Base-by-base conservation (phyloP, 1,140 invertebrate species). In the Saxidomus purpurata region DNA sequence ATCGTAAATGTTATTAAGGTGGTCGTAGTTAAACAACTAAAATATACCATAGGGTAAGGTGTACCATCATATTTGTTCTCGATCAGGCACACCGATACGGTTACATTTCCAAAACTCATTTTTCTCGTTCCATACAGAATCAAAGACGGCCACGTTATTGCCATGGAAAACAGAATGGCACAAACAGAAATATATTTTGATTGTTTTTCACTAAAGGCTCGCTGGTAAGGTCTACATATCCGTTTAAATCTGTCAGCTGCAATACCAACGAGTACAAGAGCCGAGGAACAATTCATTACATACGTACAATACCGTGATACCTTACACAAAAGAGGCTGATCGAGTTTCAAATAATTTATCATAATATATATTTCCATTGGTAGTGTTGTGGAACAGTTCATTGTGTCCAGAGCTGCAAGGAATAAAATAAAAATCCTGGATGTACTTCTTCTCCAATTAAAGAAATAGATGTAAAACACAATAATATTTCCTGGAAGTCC, bases 401-500 rank as follows among this genome's bases (percentile, higher is more conserved):
- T 31, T 36, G 89, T 40, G 69, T 91, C 90, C 3, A 91, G 49
- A 28, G 52, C 81, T 11, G 86, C 87, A 0, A 91, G 82, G 49
- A 83, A 74, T 15, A 91, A n/a, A 25, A 91, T 87, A 43, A 89
- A 76, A 25, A 91, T 87, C 77, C 82, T 59, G 1, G 90, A 89
- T 25, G 87, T 85, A 43, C 86, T 89, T 40, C 47, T 47, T 13
- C 76, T 40, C 61, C 88, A 91, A 36, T 89, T 89, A 40, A 67
- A 81, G 28, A 81, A 86, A 63, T 91, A 91, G 0, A 89, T 76
- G 43, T 89, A 74, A 9, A 89, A 52, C 11, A 91, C 87, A 6
- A 89, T 28, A 15, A 81, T 74, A 59, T 91, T 91, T 6, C 90
- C 90, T 19, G 77, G 61, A n/a, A 89, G n/a, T 2, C 90, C 90